Evolutionary conservation across 2,888 invertebrate species (phyloP).

Genomic region (Epirrhoe alternata): DNA sequence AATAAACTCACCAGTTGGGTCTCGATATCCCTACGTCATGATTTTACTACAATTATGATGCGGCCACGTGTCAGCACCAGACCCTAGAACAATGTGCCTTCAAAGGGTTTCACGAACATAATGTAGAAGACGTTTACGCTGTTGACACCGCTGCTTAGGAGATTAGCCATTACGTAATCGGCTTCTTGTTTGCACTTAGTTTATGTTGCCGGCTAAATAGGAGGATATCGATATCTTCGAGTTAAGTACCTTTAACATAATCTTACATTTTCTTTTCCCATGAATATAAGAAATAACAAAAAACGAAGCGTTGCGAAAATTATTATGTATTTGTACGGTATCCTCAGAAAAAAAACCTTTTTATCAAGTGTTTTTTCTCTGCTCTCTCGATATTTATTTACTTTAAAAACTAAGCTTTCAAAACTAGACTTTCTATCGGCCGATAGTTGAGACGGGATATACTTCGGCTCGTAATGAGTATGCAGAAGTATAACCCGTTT

Average conservation of each 20-base stretch:
- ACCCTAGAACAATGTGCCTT: conserved; percentile 40
- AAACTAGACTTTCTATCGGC: too few species aligned
- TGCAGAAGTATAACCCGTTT: too few species aligned
- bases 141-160: conserved; percentile 18
- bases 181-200: not conserved
- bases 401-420: too few species aligned
- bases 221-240: not conserved
- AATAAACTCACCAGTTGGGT: conserved; percentile 2
- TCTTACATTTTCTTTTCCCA: not conserved
- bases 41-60: conserved; percentile 42
- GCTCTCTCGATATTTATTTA: too few species aligned
- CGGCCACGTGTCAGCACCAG: conserved; percentile 41
- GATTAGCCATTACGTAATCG: conserved; percentile 18
- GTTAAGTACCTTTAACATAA: not conserved
- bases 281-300: not conserved
- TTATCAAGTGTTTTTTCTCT: too few species aligned
- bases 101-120: conserved; percentile 38
- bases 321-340: not conserved
- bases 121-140: conserved; percentile 23
- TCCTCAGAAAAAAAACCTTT: too few species aligned
- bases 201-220: not conserved
- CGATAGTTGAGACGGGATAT: too few species aligned
- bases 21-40: conserved; percentile 31
- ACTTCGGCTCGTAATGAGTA: too few species aligned
- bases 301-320: not conserved